Evolutionary conservation across 2,888 invertebrate species (phyloP).

Genomic region (Smittia sp.): DNA sequence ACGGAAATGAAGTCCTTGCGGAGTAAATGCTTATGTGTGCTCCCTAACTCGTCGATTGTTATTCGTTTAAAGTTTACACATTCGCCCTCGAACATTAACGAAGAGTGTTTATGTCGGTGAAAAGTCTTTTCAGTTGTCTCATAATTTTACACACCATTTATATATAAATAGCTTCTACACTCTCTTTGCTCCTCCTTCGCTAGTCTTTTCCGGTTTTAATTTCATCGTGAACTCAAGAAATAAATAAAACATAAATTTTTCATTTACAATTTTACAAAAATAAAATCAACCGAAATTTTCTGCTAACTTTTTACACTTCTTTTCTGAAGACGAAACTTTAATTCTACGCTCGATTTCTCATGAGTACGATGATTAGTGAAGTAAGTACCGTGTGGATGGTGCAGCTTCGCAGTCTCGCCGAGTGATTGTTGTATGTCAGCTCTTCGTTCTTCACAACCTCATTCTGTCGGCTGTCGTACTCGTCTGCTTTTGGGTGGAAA

Average conservation of each 20-base stretch:
- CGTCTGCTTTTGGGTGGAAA: slow-evolving; percentile 57
- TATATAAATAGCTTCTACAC: too few relatives aligned
- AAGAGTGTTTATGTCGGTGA: neutral
- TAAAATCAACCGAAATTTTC: too few relatives aligned
- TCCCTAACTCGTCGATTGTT: too few relatives aligned
- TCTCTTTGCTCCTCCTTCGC: neutral
- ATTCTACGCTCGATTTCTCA: slow-evolving; percentile 15
- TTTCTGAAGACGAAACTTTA: too few relatives aligned
- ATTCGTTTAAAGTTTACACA: too few relatives aligned
- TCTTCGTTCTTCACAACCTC: slow-evolving; percentile 93
- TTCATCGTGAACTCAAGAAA: neutral
- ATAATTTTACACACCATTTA: too few relatives aligned
- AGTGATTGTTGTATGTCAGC: slow-evolving; percentile 66
- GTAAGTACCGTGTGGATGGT: slow-evolving; percentile 13
- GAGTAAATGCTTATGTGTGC: too few relatives aligned
- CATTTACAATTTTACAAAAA: neutral
- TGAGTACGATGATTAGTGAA: slow-evolving; percentile 29
- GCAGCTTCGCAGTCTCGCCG: neutral
- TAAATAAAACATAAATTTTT: neutral
- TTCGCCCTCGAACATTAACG: too few relatives aligned
- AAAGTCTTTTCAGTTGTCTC: neutral
- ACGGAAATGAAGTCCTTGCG: too few relatives aligned
- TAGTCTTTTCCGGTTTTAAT: neutral
- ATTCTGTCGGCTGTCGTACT: slow-evolving; percentile 84
- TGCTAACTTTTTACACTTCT: too few relatives aligned